Base-by-base conservation (phyloP, 2,888 invertebrate species). In the Pristionchus japonicus region DNA sequence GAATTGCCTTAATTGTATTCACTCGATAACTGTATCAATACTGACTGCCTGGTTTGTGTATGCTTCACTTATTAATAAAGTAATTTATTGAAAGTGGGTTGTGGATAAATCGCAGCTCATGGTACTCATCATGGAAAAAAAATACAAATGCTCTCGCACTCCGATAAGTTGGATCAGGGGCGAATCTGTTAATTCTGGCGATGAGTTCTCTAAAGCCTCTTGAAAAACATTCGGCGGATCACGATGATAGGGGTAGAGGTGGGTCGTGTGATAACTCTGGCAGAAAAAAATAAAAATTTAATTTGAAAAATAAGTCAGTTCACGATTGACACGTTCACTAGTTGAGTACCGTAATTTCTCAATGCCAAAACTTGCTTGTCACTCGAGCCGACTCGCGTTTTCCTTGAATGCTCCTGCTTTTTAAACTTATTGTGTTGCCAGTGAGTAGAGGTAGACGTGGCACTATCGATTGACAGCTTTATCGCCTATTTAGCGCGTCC, bases 21-120 rank as follows among this genome's bases (percentile, higher is more conserved):
- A 67, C 67, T 67, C 67, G 34, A 70, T 70, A 37, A 70, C 37
- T 70, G 70, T 70, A 70, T 37, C 17, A 70, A 70, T 37, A 37
- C 70, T 37, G 37, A 70, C 37, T 70, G 70, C 37, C 70, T 37
- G 37, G 17, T 70, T 70, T 70, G 70, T 70, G 70, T 70, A 70
- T 70, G 70, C 70, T 57, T 57, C n/a, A 70, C 37, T 37, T 70
- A 37, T 31, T 70, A 70, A 70, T 70, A 70, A 70, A 70, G 70
- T 70, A 17, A 70, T 70, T 37, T 70, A 70, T n/a, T n/a, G n/a
- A n/a, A n/a, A n/a, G n/a, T n/a, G n/a, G n/a, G n/a, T n/a, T n/a
- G n/a, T n/a, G n/a, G n/a, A n/a, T n/a, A n/a, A n/a, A n/a, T n/a
- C n/a, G n/a, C n/a, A n/a, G n/a, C n/a, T n/a, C n/a, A n/a, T n/a